Percentiles rank a stretch among this genome's conserved stretches.
Evolutionary conservation across 2,797 vertebrate genomes (phyloP).

Genomic region (Lithobates sylvaticus): DNA sequence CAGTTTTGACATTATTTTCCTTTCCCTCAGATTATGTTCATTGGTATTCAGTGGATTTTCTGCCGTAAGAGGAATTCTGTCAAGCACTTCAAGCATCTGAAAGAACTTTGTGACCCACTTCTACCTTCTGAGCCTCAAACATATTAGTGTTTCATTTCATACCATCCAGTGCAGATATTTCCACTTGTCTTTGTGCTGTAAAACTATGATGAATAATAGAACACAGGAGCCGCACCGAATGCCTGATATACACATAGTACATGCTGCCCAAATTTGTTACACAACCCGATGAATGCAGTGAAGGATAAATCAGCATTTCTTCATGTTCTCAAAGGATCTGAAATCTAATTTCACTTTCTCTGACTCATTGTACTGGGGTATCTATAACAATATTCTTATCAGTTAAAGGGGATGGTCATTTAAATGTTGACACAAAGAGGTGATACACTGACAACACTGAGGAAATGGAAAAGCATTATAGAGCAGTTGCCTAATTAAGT

Average conservation of each 20-base stretch:
- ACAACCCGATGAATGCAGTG: constrained; percentile 13
- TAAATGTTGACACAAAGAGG: not conserved
- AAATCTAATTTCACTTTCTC: not conserved
- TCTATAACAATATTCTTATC: not conserved
- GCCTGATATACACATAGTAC: not conserved
- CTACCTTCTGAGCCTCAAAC: constrained; percentile 55
- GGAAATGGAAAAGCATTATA: not conserved
- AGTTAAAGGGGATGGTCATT: not conserved
- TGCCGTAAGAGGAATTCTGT: constrained; percentile 66
- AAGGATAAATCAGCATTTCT: not conserved
- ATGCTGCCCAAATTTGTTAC: constrained; percentile 1
- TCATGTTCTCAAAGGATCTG: not conserved
- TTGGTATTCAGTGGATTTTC: constrained; percentile 61
- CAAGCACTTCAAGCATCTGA: constrained; percentile 67
- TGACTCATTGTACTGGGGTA: not conserved
- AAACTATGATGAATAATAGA: constrained; percentile 54
- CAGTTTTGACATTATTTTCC: constrained; percentile 7
- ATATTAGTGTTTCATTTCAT: constrained; percentile 61
- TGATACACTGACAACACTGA: not conserved
- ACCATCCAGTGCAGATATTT: constrained; percentile 49
- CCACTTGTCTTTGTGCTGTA: constrained; percentile 59
- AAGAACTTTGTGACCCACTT: constrained; percentile 72
- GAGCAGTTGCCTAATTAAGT: not conserved
- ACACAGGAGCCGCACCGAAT: constrained; percentile 34
- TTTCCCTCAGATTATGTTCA: constrained; percentile 58